A percentile compares a stretch with the other conserved stretches of the same genome.
phyloP scores from a whole-genome alignment of 2,888 invertebrate genomes.

The Heteromurus nitidus region DNA sequence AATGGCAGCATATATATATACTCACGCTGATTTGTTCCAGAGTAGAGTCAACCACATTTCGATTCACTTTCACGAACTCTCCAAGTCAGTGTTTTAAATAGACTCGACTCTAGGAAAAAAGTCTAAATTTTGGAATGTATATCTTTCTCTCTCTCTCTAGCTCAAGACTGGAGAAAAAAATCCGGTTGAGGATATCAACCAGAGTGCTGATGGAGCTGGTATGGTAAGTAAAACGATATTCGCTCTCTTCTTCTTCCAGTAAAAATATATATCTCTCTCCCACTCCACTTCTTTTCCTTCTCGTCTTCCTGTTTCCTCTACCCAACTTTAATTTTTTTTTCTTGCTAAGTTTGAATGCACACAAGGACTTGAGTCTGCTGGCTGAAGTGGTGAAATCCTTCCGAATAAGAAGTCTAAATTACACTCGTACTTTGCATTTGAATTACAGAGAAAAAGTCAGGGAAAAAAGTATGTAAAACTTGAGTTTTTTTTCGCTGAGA shows the following conservation, averaged over 20 bases:
- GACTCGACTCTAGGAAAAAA: neutral
- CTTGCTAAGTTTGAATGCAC: slow-evolving; percentile 7
- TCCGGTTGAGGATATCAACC: neutral
- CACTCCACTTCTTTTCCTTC: slow-evolving; percentile 20
- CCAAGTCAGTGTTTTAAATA: too few relatives aligned
- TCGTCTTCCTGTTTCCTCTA: slow-evolving; percentile 25
- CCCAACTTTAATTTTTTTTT: slow-evolving; percentile 33
- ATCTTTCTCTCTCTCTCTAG: neutral
- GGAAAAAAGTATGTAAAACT: neutral
- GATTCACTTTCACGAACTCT: slow-evolving; percentile 2
- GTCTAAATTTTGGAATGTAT: neutral
- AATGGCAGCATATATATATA: too few relatives aligned
- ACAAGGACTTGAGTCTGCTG: neutral
- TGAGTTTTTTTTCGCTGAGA: neutral
- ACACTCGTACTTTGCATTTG: neutral
- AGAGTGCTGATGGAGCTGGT: neutral
- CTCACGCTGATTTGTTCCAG: too few relatives aligned
- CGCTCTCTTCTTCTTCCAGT: too few relatives aligned
- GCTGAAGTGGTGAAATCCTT: slow-evolving; percentile 1
- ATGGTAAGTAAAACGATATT: neutral
- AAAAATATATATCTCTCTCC: slow-evolving; percentile 38
- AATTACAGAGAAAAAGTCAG: neutral
- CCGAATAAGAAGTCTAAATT: slow-evolving; percentile 25
- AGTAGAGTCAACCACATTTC: too few relatives aligned
- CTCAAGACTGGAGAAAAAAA: neutral